phyloP scores from a whole-genome alignment of 2,113 vertebrate genomes.

The Daboia siamensis region DNA sequence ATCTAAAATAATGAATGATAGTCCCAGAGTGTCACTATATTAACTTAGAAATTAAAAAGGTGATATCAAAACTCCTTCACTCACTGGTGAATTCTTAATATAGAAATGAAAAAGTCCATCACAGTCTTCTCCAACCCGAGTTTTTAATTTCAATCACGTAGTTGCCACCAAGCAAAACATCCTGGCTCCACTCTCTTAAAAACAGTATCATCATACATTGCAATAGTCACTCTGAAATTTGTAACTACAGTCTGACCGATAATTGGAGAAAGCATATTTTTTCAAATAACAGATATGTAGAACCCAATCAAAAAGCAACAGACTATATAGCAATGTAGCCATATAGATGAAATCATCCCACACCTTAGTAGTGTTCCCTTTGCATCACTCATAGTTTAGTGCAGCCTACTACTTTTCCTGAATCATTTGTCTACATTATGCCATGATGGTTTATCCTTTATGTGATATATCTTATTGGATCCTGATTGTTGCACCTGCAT shows the following conservation, averaged over 20 bases:
- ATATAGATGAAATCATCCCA: not conserved
- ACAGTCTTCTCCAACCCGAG: too few relatives aligned
- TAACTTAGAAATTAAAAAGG: not conserved
- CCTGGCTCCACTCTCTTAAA: too few relatives aligned
- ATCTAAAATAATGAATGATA: not conserved
- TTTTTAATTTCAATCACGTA: too few relatives aligned
- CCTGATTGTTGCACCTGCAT: too few relatives aligned
- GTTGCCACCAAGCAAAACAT: too few relatives aligned
- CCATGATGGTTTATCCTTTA: not conserved
- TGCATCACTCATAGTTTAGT: not conserved
- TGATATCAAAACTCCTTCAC: not conserved
- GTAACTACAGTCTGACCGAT: too few relatives aligned
- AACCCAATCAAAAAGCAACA: not conserved
- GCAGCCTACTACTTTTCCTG: not conserved
- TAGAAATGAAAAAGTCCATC: not conserved
- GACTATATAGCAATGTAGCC: not conserved
- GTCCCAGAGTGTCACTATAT: not conserved
- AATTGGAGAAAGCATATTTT: not conserved
- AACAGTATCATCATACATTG: too few relatives aligned
- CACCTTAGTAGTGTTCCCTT: not conserved
- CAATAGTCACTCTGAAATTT: too few relatives aligned
- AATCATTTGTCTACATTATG: not conserved
- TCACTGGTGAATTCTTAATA: not conserved
- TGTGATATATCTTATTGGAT: not conserved
- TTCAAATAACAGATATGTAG: not conserved